Base-by-base conservation (phyloP, 2,888 invertebrate genomes). In the Leptopilina myrica region DNA sequence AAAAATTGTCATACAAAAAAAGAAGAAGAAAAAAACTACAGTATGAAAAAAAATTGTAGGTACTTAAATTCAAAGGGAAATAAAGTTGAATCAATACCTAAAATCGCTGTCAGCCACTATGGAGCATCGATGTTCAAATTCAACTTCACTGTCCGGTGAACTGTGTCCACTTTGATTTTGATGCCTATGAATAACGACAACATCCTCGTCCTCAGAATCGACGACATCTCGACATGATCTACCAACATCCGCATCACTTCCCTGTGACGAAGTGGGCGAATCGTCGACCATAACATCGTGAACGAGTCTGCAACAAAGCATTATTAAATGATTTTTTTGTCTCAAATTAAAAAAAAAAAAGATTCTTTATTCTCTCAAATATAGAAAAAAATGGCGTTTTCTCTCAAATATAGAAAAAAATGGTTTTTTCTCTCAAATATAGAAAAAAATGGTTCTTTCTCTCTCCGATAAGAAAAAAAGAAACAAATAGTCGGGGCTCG, bases 271-370 rank as follows among this genome's bases (percentile, higher is more conserved):
- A 81, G 95, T 94, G 49, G 96, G 95, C 64, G 96, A 96, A 91
- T 96, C 96, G 87, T 97, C 97, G 89, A 97, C 93, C 86, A 94
- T 94, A 87, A 96, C 95, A 94, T 96, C 96, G 93, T 97, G 97
- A 91, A 97, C 96, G 90, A 97, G 93, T 88, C 97, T 97, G 91
- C 67, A 91, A 91, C 80, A 82, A 79, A 43, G 43, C 43, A 43
- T 43, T 33, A 33, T 33, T 33, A 33, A 20, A 33, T 33, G 33
- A 33, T 33, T 33, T 33, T 33, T 33, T 33, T 20, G 20, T 20
- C 20, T 20, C 20, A 1, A 20, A 20, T 20, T 20, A 20, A 20
- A 20, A 43, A 6, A 43, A 43, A 43, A 6, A 43, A 43, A 43
- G 2, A 43, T 43, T 43, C 1, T 43, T 43, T 43, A 2, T 43